A percentile compares a stretch with the other conserved stretches of the same genome.
Conservation (phyloP, 2,888 invertebrate species). For the Orthosia cruda region DNA sequence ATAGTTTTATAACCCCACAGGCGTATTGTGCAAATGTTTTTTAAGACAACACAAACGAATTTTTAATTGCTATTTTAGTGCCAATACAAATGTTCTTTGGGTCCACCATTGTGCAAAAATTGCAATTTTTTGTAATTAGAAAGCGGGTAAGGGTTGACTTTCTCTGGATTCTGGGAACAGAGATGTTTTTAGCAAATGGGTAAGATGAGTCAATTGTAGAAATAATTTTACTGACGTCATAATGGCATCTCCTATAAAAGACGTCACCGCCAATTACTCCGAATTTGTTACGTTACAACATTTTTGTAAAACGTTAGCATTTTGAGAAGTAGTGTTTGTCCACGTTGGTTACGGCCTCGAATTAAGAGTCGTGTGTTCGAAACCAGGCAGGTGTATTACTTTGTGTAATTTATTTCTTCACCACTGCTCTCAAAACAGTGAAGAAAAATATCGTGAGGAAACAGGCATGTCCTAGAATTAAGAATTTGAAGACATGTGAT, state of each 20-base stretch:
- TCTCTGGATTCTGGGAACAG: conserved; percentile 65
- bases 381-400: no score
- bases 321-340: no score
- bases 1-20: conserved; percentile 73
- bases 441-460: no score
- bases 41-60: conserved; percentile 37
- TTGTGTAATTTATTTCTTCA: no score
- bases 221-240: neutral
- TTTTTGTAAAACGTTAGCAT: neutral
- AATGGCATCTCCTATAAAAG: neutral
- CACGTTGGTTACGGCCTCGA: no score
- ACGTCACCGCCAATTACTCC: neutral
- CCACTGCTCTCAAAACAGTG: no score
- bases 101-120: conserved; percentile 76
- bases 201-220: neutral
- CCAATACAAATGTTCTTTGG: conserved; percentile 65
- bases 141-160: conserved; percentile 77
- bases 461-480: no score
- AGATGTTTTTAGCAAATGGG: conserved; percentile 35
- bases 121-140: conserved; percentile 80
- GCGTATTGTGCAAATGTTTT: conserved; percentile 74
- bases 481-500: no score
- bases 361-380: no score
- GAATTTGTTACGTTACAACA: neutral
- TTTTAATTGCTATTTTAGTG: conserved; percentile 71